These are phyloP conservation scores for Lasioglossum villosulum DNA, from an alignment of 2,888 invertebrate species.

Conservation along the genomic window DNA sequence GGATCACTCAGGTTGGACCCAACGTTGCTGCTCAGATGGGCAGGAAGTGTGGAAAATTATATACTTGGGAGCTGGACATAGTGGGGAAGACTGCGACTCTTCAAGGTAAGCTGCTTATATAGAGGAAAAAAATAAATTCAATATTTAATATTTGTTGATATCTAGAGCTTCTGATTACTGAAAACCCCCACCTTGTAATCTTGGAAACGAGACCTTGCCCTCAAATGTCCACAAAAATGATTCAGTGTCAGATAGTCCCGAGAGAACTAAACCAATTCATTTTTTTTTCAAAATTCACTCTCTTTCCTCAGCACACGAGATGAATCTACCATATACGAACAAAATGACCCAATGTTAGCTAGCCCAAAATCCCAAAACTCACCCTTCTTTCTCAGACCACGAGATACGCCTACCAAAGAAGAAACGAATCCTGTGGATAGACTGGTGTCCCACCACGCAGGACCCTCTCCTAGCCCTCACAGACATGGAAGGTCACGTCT, in stretches of 20 bases:
- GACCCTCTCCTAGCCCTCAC: slow-evolving; percentile 74
- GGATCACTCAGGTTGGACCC: slow-evolving; percentile 63
- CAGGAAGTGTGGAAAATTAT: slow-evolving; percentile 71
- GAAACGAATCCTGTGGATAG: slow-evolving; percentile 64
- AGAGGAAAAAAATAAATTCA: not conserved
- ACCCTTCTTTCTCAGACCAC: slow-evolving; percentile 40
- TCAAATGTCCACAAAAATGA: not conserved
- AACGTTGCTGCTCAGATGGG: slow-evolving; percentile 76
- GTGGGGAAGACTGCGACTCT: slow-evolving; percentile 56
- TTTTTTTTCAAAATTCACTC: too few relatives aligned
- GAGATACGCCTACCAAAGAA: slow-evolving; percentile 72
- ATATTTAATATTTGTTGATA: not conserved
- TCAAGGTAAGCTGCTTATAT: not conserved
- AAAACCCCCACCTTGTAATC: too few relatives aligned
- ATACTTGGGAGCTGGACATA: slow-evolving; percentile 75
- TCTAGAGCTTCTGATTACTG: too few relatives aligned
- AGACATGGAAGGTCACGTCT: slow-evolving; percentile 76
- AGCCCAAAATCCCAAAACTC: not conserved
- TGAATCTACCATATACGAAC: too few relatives aligned
- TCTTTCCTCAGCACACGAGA: too few relatives aligned
- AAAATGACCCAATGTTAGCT: too few relatives aligned
- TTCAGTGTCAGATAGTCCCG: not conserved
- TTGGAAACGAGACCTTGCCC: too few relatives aligned
- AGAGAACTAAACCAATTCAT: not conserved
- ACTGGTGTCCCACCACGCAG: slow-evolving; percentile 73